Evolutionary conservation across 2,113 vertebrate species (phyloP), one percentile per base, ranked within the genome.

Genomic region (Myotis yumanensis): DNA sequence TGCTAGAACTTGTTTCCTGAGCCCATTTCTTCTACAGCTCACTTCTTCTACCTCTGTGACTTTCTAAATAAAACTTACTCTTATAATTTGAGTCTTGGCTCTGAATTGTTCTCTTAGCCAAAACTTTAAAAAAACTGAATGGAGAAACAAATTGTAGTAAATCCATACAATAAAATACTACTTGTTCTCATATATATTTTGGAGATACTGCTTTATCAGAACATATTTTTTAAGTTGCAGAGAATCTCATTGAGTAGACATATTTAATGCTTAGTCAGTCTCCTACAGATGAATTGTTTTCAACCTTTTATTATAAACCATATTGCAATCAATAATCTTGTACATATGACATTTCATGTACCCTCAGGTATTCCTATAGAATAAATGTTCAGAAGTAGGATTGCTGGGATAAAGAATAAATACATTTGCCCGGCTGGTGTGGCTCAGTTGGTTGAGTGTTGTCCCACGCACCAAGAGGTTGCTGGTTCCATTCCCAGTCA

Each of bases 351-450:
- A 85, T 46, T 77, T 93, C 35, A 93, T 48, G 71, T 40, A 73
- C 17, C 30, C 46, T 64, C 23, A 91, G 11, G 40, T 59, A 64
- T 52, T 68, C 9, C 3, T 43, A 54, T 4, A 91, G 37, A 4
- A 91, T 84, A 84, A 72, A 77, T 46, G 40, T 59, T 22, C n/a
- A 86, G 68, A 81, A 68, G 17, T 80, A 22, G 69, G 64, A 62
- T 4, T 87, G 68, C 57, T 81, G 79, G 79, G 30, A 35, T 92
- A 90, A 91, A 89, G 46, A 71, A 69, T 40, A 82, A 80, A 90
- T 54, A 52, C 20, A 82, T 76, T 86, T 77, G 32, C 28, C 28
- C 2, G 5, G 12, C 62, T 64, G 28, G 62, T 64, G 28, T 62
- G 59, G 59, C 22, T 62, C 59, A 62, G 59, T 30, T 64, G 62